Evolutionary conservation across 53 echinoderm and acorn worm genomes (phyloP).

Genomic region (Antedon mediterranea): DNA sequence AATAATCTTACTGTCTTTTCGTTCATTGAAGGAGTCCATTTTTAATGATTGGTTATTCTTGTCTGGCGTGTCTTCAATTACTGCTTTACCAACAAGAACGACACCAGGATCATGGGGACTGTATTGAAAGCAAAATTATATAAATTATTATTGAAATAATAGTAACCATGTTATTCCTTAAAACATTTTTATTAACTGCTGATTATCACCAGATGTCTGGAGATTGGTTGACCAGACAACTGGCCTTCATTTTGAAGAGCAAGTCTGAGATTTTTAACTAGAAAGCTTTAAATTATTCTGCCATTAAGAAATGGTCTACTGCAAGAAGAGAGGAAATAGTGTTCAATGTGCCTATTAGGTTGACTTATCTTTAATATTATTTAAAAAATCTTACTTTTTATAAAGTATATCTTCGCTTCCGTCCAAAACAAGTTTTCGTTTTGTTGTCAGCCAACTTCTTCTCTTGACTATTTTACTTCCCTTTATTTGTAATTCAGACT

Average conservation of each 20-base stretch:
- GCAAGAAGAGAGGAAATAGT: too few species aligned
- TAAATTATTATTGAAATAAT: too few species aligned
- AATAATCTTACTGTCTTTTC: neutral
- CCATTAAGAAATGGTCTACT: too few species aligned
- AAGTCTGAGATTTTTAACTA: too few species aligned
- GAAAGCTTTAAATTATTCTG: too few species aligned
- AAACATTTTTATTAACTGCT: too few species aligned
- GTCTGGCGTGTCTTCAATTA: slow-evolving; percentile 38
- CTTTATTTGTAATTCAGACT: neutral
- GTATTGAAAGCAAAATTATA: neutral
- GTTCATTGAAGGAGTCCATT: neutral
- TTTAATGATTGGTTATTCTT: neutral
- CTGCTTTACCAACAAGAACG: slow-evolving; percentile 63
- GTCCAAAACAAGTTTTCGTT: neutral
- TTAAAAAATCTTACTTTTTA: neutral
- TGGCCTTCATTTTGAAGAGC: too few species aligned
- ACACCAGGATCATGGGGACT: slow-evolving; percentile 72
- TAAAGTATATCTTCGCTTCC: neutral
- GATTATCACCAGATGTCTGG: too few species aligned
- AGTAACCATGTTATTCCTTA: too few species aligned
- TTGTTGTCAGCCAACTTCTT: neutral
- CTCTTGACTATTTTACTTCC: neutral
- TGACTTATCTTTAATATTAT: too few species aligned
- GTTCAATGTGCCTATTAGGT: too few species aligned
- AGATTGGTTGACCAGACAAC: too few species aligned